Percentiles rank a stretch among this genome's conserved stretches.
Evolutionary conservation across 2,113 vertebrate species (phyloP).

Genomic region (Collichthys lucidus): DNA sequence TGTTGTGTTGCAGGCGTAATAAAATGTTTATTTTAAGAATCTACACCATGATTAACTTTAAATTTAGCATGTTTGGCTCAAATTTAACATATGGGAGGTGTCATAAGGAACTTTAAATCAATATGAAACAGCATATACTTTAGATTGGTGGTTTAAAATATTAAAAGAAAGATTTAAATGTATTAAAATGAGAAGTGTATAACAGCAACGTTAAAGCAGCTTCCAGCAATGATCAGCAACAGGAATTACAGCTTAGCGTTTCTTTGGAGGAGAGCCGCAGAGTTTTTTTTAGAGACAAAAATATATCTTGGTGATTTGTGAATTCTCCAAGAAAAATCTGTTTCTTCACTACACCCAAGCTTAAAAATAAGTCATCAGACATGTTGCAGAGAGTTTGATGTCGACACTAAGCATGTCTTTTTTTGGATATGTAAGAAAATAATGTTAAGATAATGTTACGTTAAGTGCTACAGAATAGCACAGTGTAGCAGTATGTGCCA

Average conservation of each 20-base stretch:
- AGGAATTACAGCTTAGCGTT: neutral
- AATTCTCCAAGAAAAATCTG: neutral
- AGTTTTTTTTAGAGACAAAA: neutral
- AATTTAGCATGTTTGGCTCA: neutral
- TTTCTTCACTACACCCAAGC: too few species aligned
- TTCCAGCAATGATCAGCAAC: neutral
- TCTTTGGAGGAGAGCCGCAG: too few species aligned
- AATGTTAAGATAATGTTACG: neutral
- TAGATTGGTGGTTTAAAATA: neutral
- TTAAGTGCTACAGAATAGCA: neutral
- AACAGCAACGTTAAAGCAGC: neutral
- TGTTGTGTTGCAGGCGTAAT: neutral
- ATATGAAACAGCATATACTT: neutral
- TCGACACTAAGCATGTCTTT: neutral
- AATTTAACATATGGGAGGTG: neutral
- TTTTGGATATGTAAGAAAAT: neutral
- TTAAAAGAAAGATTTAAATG: neutral
- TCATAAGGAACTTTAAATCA: neutral
- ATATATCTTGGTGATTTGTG: neutral
- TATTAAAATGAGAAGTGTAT: neutral
- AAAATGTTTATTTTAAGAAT: neutral
- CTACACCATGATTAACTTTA: neutral
- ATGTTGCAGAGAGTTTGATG: neutral
- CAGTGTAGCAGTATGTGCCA: too few species aligned
- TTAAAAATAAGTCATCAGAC: neutral